Base-by-base conservation (phyloP, 2,113 vertebrate genomes). In the Baryphthengus martii region DNA sequence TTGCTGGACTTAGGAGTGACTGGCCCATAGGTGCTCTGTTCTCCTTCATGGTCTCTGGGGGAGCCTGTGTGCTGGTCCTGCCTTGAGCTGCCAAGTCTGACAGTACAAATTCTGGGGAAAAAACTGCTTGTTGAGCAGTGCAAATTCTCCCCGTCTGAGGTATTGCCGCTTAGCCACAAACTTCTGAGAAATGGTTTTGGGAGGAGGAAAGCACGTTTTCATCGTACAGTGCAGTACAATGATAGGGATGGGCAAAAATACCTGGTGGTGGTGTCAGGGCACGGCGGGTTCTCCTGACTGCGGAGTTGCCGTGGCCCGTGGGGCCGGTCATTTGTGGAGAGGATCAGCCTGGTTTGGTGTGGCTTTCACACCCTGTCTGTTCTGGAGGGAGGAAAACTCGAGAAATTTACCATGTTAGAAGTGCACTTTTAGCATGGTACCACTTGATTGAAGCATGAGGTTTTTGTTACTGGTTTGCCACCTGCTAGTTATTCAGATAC, bases 321-420 rank as follows among this genome's bases (percentile, higher is more conserved):
- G 44, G 59, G 62, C 58, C 52, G 0, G 0, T 17, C 7, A 1
- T 1, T 2, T 4, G 0, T 31, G 9, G n/a, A 3, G n/a, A 17
- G 7, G 0, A 1, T n/a, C 40, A 25, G 17, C 33, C 37, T 40
- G 58, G 8, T 8, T 56, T 55, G 26, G 35, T 35, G 2, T 17
- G 45, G 62, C 52, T 55, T 67, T 67, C 35, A 0, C 0, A 2
- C 21, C 3, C 2, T 37, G 16, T n/a, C 45, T 20, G 3, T 19
- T 17, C 28, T 31, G 37, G 37, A 33, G 56, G 1, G 2, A 47
- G 53, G 65, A 42, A 39, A 37, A 9, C 23, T 28, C 71, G 19
- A 4, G 59, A 35, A 58, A 39, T 31, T 4, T 9, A 40, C 23
- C 8, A 2, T 28, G 25, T 65, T 79, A 47, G 4, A 55, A 72